A percentile compares a stretch with the other conserved stretches of the same genome.
phyloP scores from a whole-genome alignment of 1,140 invertebrate species.

The Drosophila guanche region DNA sequence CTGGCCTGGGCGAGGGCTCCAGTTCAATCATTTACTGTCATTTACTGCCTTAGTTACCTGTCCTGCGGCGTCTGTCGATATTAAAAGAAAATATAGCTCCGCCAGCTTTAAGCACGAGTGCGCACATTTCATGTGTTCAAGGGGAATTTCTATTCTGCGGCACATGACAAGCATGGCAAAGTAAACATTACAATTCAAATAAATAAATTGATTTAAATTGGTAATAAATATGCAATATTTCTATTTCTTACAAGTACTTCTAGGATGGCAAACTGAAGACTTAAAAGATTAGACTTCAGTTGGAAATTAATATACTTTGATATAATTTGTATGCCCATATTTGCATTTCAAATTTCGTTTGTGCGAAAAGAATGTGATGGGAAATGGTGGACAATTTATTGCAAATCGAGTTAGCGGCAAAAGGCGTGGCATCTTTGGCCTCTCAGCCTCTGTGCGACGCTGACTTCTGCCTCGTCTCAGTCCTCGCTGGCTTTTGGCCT shows the following conservation, averaged over 20 bases:
- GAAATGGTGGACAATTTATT: slow-evolving; percentile 34
- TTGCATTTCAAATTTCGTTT: not conserved
- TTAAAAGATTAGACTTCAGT: too few species aligned
- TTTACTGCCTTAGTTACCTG: slow-evolving; percentile 71
- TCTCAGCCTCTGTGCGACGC: slow-evolving; percentile 11
- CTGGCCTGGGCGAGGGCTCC: slow-evolving; percentile 42
- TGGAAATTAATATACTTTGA: not conserved
- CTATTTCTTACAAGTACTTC: too few species aligned
- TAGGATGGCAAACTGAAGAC: too few species aligned
- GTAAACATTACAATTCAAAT: slow-evolving; percentile 34
- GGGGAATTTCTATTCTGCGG: slow-evolving; percentile 23
- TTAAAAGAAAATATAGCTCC: slow-evolving; percentile 36
- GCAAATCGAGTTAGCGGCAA: slow-evolving; percentile 47
- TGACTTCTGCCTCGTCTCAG: not conserved
- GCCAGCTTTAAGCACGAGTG: slow-evolving; percentile 71
- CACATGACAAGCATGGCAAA: slow-evolving; percentile 37
- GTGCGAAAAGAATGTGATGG: too few species aligned
- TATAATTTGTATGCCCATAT: not conserved
- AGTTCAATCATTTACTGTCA: slow-evolving; percentile 80
- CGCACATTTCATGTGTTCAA: slow-evolving; percentile 38
- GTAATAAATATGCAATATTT: slow-evolving; percentile 12
- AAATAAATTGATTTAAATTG: slow-evolving; percentile 68
- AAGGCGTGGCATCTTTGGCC: slow-evolving; percentile 21
- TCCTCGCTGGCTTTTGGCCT: not conserved
- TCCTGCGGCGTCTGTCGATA: slow-evolving; percentile 45